Conservation (phyloP, 2,888 invertebrate species). For the Melanotus villosus region DNA sequence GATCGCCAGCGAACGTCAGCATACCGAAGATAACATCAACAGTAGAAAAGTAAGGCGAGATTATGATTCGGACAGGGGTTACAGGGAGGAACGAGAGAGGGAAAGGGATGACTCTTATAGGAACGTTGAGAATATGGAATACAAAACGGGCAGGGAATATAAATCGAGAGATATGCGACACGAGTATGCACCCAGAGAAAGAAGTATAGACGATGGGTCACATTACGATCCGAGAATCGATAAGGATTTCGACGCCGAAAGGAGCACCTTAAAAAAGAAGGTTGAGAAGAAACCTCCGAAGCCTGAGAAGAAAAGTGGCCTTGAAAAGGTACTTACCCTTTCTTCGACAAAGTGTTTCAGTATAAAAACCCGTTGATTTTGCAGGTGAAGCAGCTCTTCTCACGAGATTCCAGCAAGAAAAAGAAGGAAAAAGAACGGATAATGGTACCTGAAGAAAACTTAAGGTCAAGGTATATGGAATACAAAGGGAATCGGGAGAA, state of each 20-base stretch:
- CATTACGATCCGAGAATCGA: constrained; percentile 77
- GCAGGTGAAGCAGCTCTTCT: constrained; percentile 83
- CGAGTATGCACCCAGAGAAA: constrained; percentile 71
- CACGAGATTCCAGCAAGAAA: constrained; percentile 77
- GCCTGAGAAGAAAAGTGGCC: constrained; percentile 78
- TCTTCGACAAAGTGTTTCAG: too few relatives aligned
- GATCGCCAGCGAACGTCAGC: constrained; percentile 81
- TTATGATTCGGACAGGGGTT: constrained; percentile 57
- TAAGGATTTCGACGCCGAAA: constrained; percentile 67
- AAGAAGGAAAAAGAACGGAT: constrained; percentile 70
- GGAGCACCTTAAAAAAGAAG: constrained; percentile 66
- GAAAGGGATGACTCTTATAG: constrained; percentile 59
- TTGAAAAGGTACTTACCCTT: constrained; percentile 75
- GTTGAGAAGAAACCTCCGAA: constrained; percentile 72
- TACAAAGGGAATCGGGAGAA: constrained; percentile 72
- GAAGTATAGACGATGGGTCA: constrained; percentile 78
- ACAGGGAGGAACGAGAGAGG: constrained; percentile 56
- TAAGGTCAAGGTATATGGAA: constrained; percentile 73
- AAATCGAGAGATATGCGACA: constrained; percentile 69
- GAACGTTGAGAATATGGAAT: constrained; percentile 68
- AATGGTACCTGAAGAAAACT: constrained; percentile 72
- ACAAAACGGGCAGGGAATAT: constrained; percentile 68
- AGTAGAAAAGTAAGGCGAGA: constrained; percentile 54
- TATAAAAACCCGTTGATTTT: background rate
- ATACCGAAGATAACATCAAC: constrained; percentile 76